A percentile compares a stretch with the other conserved stretches of the same genome.
phyloP scores from a whole-genome alignment of 2,113 vertebrate species.

The Brachyhypopomus gauderio region DNA sequence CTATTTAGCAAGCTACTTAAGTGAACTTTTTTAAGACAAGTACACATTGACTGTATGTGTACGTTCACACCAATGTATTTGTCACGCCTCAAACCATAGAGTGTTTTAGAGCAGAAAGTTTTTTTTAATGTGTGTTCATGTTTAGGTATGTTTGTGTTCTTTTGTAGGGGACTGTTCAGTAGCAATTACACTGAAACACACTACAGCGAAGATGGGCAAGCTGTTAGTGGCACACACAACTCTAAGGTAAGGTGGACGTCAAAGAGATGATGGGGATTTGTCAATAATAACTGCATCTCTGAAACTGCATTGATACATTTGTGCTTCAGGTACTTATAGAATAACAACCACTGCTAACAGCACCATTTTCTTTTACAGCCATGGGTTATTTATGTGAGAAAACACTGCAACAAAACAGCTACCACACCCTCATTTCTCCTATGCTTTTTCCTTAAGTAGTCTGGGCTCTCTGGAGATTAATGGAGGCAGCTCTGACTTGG shows the following conservation, averaged over 20 bases:
- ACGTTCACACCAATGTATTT: background rate
- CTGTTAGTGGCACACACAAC: conserved; percentile 77
- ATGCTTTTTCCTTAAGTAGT: conserved; percentile 5
- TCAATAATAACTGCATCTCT: background rate
- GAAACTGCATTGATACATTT: background rate
- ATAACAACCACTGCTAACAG: background rate
- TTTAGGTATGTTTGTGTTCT: conserved; percentile 45
- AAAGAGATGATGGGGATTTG: background rate
- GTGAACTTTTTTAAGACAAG: background rate
- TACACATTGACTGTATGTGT: background rate
- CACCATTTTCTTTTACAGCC: background rate
- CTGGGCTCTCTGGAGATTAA: background rate
- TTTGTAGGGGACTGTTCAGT: conserved; percentile 84
- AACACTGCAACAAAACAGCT: background rate
- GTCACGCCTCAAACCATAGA: background rate
- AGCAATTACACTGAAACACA: conserved; percentile 89
- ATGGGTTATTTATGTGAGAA: no score
- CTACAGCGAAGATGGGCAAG: conserved; percentile 83
- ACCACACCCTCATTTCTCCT: background rate
- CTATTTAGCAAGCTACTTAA: background rate
- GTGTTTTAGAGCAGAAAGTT: background rate
- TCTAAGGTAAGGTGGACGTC: conserved; percentile 75
- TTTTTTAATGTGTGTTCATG: background rate
- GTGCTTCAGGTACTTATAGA: background rate
- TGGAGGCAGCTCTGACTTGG: background rate